Base-by-base conservation (phyloP, 2,888 invertebrate genomes). In the Heliconius erato region DNA sequence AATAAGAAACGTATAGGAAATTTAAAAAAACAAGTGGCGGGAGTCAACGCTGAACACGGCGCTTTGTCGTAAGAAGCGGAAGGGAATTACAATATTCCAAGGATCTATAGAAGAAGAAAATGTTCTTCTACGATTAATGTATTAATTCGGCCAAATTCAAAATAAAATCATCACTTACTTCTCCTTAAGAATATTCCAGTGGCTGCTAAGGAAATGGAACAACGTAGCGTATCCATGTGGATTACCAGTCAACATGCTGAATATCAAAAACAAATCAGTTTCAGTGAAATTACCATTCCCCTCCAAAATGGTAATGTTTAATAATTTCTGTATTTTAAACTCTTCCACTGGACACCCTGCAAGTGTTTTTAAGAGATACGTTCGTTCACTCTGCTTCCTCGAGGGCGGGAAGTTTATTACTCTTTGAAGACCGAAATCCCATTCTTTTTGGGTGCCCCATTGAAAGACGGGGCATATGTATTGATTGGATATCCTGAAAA, bases 381-480 rank as follows among this genome's bases (percentile, higher is more conserved):
- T 98, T 86, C 98, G 94, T 90, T 98, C 98, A 86, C 97, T 98
- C 88, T 97, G 97, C 86, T 97, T 97, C 76, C 98, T 96, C 0
- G 96, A 96, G 2, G 96, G 93, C 0, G 98, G 98, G 92, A 98
- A 98, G 88, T 98, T 97, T 77, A 98, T 97, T 0, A 98, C 97
- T 16, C 98, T 96, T 85, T 98, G 97, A 0, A 98, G 95, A 63
- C 98, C 98, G 87, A 98, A 98, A 85, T 98, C 97, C 98, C 98
- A 98, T 91, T 98, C 98, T 72, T 97, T 97, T 86, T 96, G 96
- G 0, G 97, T 97, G 0, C 98, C 98, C 97, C 98, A 98, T 92
- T 97, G 97, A 91, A 98, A 98, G 0, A 98, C 98, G 1, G 98
- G 98, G 85, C 98, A 98, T 84, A 98, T 97, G 91, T 97, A 97